Conservation (phyloP, 2,888 invertebrate species). For the Eudemis profundana region DNA sequence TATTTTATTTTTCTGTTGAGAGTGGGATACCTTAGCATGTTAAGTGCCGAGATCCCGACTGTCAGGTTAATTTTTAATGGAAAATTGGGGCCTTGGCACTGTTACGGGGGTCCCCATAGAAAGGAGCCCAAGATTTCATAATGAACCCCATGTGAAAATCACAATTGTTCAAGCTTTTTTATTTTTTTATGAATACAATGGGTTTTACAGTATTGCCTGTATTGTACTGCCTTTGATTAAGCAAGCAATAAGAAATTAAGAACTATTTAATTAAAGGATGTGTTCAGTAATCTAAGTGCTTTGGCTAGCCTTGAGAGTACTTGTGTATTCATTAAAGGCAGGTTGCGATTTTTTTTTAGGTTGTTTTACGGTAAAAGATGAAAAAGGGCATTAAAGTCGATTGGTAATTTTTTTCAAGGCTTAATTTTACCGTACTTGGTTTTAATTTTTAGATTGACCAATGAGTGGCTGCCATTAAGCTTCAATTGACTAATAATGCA, state of each 20-base stretch:
- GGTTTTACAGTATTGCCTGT: background rate
- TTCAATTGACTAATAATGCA: constrained; percentile 20
- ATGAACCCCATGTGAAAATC: no score
- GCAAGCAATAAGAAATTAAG: constrained; percentile 30
- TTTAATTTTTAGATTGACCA: background rate
- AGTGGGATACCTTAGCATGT: no score
- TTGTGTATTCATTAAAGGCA: background rate
- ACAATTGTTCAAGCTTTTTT: background rate
- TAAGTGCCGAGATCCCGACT: no score
- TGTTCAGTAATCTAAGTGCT: constrained; percentile 55
- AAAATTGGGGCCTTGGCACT: no score
- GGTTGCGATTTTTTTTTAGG: background rate
- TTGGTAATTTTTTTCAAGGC: background rate
- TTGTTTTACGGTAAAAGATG: background rate
- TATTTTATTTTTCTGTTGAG: no score
- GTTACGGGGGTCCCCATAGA: no score
- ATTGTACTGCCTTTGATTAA: background rate
- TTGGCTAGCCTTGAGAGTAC: constrained; percentile 19
- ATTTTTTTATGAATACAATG: background rate
- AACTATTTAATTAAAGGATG: constrained; percentile 47
- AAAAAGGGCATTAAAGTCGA: background rate
- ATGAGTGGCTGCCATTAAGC: background rate
- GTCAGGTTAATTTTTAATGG: no score
- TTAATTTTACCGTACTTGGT: background rate
- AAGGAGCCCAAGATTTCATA: no score